A percentile compares a stretch with the other conserved stretches of the same genome.
Evolutionary conservation across 35 echinoderm and acorn worm genomes (phyloP).

Genomic region (Chiridota heheva): DNA sequence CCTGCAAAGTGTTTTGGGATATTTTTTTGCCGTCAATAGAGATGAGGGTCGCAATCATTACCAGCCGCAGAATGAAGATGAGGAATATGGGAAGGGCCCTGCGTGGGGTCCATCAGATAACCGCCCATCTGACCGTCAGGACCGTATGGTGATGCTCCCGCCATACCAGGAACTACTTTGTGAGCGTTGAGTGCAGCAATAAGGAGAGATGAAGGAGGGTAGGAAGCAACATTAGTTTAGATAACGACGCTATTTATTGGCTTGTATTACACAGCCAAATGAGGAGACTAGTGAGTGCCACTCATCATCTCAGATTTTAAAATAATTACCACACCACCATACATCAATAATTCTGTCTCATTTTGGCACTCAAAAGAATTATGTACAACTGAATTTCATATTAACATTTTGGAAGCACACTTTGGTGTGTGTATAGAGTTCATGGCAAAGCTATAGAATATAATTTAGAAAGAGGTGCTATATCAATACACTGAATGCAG

Average conservation of each 20-base stretch:
- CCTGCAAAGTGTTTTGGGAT: conserved; percentile 56
- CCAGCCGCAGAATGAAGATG: conserved; percentile 56
- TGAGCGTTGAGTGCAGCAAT: conserved; percentile 11
- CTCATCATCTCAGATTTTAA: no score
- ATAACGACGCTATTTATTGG: no score
- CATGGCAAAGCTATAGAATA: no score
- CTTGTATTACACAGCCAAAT: conserved; percentile 1
- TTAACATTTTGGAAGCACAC: no score
- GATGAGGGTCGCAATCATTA: conserved; percentile 68
- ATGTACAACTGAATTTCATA: no score
- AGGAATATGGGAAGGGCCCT: conserved; percentile 48
- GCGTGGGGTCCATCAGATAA: conserved; percentile 58
- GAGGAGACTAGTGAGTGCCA: no score
- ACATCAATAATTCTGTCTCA: no score
- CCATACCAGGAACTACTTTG: conserved; percentile 46
- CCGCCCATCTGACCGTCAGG: conserved; percentile 59
- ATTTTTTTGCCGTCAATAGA: conserved; percentile 62
- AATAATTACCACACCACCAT: no score
- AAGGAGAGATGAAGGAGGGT: conserved; percentile 26
- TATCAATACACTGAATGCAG: no score
- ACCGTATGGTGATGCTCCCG: conserved; percentile 52
- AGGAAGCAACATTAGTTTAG: conserved; percentile 3
- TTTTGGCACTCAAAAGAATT: no score
- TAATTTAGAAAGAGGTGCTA: no score
- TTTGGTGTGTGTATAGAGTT: no score